Percentiles rank a stretch among this genome's conserved stretches.
Conservation (phyloP, 92 coral and sea anemone species). For the Desmophyllum pertusum region DNA sequence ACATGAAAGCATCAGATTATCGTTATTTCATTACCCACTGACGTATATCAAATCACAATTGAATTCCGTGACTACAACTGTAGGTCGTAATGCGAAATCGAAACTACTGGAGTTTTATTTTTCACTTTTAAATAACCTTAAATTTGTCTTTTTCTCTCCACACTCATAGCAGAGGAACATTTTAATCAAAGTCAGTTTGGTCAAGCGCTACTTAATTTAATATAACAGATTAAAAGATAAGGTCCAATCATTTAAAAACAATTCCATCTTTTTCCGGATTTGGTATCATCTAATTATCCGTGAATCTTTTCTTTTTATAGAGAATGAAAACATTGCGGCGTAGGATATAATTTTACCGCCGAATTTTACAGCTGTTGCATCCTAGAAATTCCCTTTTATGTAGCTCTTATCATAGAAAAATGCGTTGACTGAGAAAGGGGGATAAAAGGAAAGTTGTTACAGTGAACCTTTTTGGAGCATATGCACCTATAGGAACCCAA, state of each 20-base stretch:
- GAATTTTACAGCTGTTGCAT: background rate
- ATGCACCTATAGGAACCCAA: background rate
- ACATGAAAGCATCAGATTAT: background rate
- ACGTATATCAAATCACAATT: background rate
- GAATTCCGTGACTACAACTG: background rate
- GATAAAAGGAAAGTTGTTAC: background rate
- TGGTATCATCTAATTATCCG: constrained; percentile 4
- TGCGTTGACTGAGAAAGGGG: background rate
- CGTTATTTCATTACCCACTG: background rate
- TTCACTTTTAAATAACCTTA: background rate
- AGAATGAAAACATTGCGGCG: background rate
- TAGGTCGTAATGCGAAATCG: background rate
- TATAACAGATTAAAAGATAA: constrained; percentile 14
- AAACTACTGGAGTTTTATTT: background rate
- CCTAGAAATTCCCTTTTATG: background rate
- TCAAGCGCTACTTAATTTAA: background rate
- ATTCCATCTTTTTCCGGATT: background rate
- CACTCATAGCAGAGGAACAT: background rate
- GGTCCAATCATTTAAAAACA: background rate
- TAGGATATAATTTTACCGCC: background rate
- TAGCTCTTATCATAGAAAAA: background rate
- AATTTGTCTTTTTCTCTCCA: background rate
- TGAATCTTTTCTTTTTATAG: background rate
- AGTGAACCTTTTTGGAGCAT: background rate
- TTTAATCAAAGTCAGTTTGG: background rate